A percentile compares a stretch with the other conserved stretches of the same genome.
Evolutionary conservation across 2,113 vertebrate genomes (phyloP).

Genomic region (Cranoglanis bouderius): DNA sequence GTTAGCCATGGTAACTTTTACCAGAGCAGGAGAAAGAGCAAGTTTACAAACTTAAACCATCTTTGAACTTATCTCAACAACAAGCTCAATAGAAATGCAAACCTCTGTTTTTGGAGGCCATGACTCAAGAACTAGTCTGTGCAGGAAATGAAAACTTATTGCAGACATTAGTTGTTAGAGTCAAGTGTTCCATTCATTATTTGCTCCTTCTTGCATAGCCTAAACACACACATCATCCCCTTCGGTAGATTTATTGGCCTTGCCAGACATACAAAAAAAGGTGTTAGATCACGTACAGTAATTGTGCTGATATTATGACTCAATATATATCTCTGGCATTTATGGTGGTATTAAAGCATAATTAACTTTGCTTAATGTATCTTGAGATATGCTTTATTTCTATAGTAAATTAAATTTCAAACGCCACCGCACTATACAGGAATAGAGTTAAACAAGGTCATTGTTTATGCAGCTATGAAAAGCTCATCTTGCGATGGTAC

Average conservation of each 20-base stretch:
- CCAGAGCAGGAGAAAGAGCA: neutral
- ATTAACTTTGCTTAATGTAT: slow-evolving; percentile 44
- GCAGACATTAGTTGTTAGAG: slow-evolving; percentile 33
- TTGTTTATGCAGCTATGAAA: neutral
- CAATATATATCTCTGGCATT: slow-evolving; percentile 33
- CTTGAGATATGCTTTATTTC: slow-evolving; percentile 37
- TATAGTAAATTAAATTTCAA: slow-evolving; percentile 35
- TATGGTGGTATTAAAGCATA: slow-evolving; percentile 45
- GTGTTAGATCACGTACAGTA: slow-evolving; percentile 43
- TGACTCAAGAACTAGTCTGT: slow-evolving; percentile 16
- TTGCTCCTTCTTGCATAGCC: neutral
- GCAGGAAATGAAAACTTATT: slow-evolving; percentile 52
- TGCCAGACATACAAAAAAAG: slow-evolving; percentile 42
- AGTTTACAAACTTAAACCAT: neutral
- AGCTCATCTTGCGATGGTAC: neutral
- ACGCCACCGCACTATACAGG: neutral
- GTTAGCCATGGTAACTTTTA: neutral
- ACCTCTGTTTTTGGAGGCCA: slow-evolving; percentile 14
- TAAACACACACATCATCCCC: neutral
- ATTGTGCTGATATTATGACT: slow-evolving; percentile 46
- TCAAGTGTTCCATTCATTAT: slow-evolving; percentile 15
- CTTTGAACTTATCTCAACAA: slow-evolving; percentile 1
- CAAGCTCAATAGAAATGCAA: neutral
- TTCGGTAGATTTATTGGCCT: slow-evolving; percentile 37
- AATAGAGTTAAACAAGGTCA: neutral